phyloP scores from a whole-genome alignment of 2,888 invertebrate species.

The Eurois occulta region DNA sequence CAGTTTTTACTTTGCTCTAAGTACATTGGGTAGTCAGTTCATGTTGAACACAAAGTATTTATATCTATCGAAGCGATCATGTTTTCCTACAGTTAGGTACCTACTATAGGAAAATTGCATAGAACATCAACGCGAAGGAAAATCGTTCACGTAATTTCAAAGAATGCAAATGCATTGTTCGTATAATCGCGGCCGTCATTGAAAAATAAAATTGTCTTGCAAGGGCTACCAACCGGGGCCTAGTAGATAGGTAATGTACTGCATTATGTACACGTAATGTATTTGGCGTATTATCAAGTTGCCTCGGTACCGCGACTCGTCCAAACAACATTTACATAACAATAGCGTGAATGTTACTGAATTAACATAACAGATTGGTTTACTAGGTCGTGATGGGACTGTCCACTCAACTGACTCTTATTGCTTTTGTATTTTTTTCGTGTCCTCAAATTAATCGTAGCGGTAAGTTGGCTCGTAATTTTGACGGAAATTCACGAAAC shows the following conservation, averaged over 20 bases:
- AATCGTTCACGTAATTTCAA: constrained; percentile 42
- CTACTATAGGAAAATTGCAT: constrained; percentile 36
- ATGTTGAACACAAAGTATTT: constrained; percentile 14
- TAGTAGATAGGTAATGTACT: constrained; percentile 36
- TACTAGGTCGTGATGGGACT: constrained; percentile 79
- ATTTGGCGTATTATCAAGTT: constrained; percentile 67
- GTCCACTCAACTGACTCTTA: constrained; percentile 54
- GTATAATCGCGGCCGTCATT: constrained; percentile 33
- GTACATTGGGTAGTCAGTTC: constrained; percentile 9
- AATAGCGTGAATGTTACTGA: constrained; percentile 79
- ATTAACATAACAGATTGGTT: constrained; percentile 84
- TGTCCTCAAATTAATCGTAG: constrained; percentile 30
- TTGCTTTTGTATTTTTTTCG: constrained; percentile 34
- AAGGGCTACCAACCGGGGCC: constrained; percentile 25
- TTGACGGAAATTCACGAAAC: neutral
- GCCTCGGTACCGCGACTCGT: constrained; percentile 60
- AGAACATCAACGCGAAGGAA: constrained; percentile 14
- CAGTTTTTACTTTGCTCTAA: constrained; percentile 11
- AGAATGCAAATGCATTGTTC: constrained; percentile 50
- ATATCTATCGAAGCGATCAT: constrained; percentile 6
- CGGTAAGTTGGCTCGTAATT: neutral
- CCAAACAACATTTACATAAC: constrained; percentile 81
- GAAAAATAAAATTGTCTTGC: constrained; percentile 37
- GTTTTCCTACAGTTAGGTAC: constrained; percentile 1
- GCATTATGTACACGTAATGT: constrained; percentile 58